phyloP scores from a whole-genome alignment of 2,797 vertebrate species.

The Cossypha dichroa region DNA sequence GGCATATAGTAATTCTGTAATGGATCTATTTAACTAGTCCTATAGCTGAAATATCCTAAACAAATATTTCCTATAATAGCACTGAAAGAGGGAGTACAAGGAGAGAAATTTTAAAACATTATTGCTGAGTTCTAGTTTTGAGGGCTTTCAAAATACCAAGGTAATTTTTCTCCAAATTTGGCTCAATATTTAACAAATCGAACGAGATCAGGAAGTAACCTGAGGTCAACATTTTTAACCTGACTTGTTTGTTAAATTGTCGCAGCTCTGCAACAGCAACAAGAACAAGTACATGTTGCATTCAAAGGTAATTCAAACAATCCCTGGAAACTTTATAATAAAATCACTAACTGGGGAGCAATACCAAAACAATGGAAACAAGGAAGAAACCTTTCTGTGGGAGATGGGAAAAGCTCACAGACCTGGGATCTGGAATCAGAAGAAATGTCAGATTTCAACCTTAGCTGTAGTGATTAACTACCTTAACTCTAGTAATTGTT shows the following conservation, averaged over 20 bases:
- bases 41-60: conserved; percentile 25
- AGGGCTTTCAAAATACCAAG: conserved; percentile 40
- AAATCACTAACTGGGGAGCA: not conserved
- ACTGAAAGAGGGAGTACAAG: not conserved
- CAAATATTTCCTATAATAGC: conserved; percentile 38
- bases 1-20: conserved; percentile 13
- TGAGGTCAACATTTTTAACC: conserved; percentile 46
- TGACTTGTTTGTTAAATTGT: conserved; percentile 34
- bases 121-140: conserved; percentile 46
- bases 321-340: not conserved
- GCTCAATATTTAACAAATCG: conserved; percentile 55
- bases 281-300: not conserved
- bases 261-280: not conserved
- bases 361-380: conserved; percentile 14
- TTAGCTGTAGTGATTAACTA: conserved; percentile 33
- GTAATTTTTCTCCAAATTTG: conserved; percentile 63
- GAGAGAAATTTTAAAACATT: conserved; percentile 30
- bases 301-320: conserved; percentile 18
- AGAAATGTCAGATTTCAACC: conserved; percentile 20
- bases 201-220: conserved; percentile 31
- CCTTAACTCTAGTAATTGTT: conserved; percentile 26
- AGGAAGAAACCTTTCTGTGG: not conserved
- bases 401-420: conserved; percentile 5
- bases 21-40: conserved; percentile 15
- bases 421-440: not conserved